Base-by-base conservation (phyloP, 1,140 invertebrate genomes). In the Drosophila truncata region DNA sequence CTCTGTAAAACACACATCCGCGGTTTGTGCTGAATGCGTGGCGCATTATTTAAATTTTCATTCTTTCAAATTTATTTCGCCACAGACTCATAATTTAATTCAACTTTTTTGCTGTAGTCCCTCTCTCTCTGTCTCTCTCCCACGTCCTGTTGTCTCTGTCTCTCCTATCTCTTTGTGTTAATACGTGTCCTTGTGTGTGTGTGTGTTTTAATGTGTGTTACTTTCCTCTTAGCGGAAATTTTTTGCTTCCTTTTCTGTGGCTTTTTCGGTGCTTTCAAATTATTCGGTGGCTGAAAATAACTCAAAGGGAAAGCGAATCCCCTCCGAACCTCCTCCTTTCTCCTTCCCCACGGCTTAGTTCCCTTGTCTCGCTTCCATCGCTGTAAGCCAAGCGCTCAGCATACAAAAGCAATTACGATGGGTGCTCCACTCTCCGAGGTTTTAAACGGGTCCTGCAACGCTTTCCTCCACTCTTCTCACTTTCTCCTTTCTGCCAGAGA, bases 341-440 rank as follows among this genome's bases (percentile, higher is more conserved):
- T 5, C 37, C 37, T 27, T 44, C 11, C n/a, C 13, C n/a, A 11
- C 37, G 41, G 65, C 49, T 77, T 75, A 60, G 61, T 50, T 69
- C 57, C 63, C 64, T 78, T 78, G 75, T 78, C 55, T 67, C 75
- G 16, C 39, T 49, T 55, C 61, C 41, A 57, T 57, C 47, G 58
- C 57, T 57, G 50, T 70, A 62, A 78, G 73, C 64, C 76, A 77
- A 77, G 39, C 57, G 71, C 65, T 77, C 65, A 50, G 79, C 79
- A 77, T 62, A 82, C 62, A 82, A 82, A 82, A 82, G 79, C 79
- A 82, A 82, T 82, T 82, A 81, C 73, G 63, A 76, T 67, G 64
- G 58, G 55, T 70, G 57, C 57, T 63, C 39, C 58, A 18, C 44
- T 62, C 63, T 33, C 50, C 37, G 37, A 11, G 64, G 50, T 33